Conservation (phyloP, 2,797 vertebrate species). For the Psittacula echo region DNA sequence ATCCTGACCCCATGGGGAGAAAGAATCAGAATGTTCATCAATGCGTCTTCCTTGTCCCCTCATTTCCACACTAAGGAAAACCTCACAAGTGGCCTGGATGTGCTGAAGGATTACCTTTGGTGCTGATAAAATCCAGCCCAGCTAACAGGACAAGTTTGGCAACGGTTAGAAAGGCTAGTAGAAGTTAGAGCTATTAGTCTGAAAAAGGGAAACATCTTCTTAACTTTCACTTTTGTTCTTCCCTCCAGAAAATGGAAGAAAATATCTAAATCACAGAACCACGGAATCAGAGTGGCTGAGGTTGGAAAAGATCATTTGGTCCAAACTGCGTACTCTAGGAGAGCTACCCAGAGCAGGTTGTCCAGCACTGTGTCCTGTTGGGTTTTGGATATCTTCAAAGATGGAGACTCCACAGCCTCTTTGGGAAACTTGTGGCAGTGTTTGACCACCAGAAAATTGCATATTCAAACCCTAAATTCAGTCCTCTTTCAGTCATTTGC, state of each 20-base stretch:
- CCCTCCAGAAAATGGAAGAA: background rate
- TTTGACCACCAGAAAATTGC: background rate
- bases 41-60: background rate
- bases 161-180: background rate
- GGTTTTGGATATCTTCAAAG: background rate
- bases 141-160: background rate
- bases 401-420: background rate
- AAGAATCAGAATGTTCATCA: background rate
- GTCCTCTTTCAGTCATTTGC: background rate
- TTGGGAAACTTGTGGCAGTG: background rate
- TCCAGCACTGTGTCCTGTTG: background rate
- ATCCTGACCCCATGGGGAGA: background rate
- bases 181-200: background rate
- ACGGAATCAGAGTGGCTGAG: background rate
- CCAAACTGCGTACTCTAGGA: background rate
- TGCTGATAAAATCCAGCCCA: background rate
- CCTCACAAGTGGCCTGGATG: background rate
- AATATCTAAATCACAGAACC: background rate
- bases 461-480: background rate
- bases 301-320: background rate
- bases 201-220: background rate
- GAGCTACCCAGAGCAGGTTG: background rate
- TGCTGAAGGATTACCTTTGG: background rate
- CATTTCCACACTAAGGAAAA: background rate
- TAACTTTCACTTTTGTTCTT: background rate